Base-by-base conservation (phyloP, 92 coral and sea anemone genomes). In the Porites divaricata region DNA sequence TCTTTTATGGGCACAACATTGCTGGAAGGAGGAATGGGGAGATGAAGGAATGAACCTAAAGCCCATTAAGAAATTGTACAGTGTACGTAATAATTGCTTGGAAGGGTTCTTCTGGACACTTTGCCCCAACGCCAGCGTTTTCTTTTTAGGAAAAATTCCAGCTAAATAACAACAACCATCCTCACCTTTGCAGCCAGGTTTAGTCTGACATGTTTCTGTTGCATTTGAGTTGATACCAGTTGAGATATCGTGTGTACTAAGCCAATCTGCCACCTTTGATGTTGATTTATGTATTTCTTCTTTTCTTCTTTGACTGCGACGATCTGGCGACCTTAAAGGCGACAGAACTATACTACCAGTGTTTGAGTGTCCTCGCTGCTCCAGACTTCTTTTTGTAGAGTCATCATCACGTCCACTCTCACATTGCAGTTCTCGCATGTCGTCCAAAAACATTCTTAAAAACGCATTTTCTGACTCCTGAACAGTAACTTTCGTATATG, bases 231-330 rank as follows among this genome's bases (percentile, higher is more conserved):
- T 72, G 70, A 21, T 67, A 41, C 13, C 54, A 76, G 67, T 70
- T 53, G 76, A 63, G 28, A 67, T 19, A 49, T 52, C 35, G 20
- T 50, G 54, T 50, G 35, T 25, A 80, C 26, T 25, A 25, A 80
- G 85, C 85, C 85, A 80, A 45, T 69, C 76, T 9, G 85, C 67
- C 9, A 80, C 85, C 69, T 80, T 80, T 2, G 54, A 16, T 80
- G 67, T 76, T n/a, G 85, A 80, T 8, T 2, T 54, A 51, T 53
- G 67, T 56, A 80, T 68, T 4, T 75, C 76, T 35, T 19, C 28
- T 12, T 80, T 80, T 23, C 76, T 70, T 26, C 57, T 68, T 12
- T 56, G 75, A 25, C 57, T 51, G 21, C 67, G 56, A 57, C 57
- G 53, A 20, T 80, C 76, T 51, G 76, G 28, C 15, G 12, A 80